Base-by-base conservation (phyloP, 2,113 vertebrate species). In the Atrichornis clamosus region DNA sequence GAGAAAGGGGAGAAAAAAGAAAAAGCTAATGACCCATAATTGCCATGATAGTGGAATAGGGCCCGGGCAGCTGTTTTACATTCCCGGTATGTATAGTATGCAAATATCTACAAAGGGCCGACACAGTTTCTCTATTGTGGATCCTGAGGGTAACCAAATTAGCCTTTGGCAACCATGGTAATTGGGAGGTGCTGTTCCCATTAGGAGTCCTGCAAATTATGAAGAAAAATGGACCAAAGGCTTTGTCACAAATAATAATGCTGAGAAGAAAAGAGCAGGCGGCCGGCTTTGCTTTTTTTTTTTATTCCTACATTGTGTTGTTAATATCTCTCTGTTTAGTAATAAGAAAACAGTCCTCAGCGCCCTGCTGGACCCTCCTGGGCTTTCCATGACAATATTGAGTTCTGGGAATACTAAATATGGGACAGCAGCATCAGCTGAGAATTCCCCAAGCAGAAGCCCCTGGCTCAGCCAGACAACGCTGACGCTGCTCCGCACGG, bases 151-250 rank as follows among this genome's bases (percentile, higher is more conserved):
- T 98, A 98, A 98, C 98, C 97, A 98, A 98, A 98, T 98, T 98
- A 98, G 98, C 98, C 98, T 98, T 98, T 98, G 98, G 98, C 97
- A 98, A 98, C 98, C 98, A 97, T 98, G 97, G 98, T 98, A 98
- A 98, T 98, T 98, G 98, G 98, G 98, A 98, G 98, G 98, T 98
- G 97, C 98, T 98, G 98, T 97, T 98, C 98, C 98, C 98, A 98
- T 98, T 98, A 98, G 98, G 98, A 98, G 98, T 98, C 98, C 98
- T 98, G 98, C 98, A 98, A 98, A 98, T 98, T 98, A 98, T 98
- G 98, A 98, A 98, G 98, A 98, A 98, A 98, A 98, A 98, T 98
- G 98, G 98, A 98, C 97, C 92, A 78, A 97, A 97, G 98, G 97
- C 98, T 98, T 98, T 98, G 97, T 98, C 97, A 97, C 98, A 97